A percentile compares a stretch with the other conserved stretches of the same genome.
These are phyloP conservation scores for Conistra vaccinii DNA, from an alignment of 2,888 invertebrate genomes.

Conservation along the genomic window DNA sequence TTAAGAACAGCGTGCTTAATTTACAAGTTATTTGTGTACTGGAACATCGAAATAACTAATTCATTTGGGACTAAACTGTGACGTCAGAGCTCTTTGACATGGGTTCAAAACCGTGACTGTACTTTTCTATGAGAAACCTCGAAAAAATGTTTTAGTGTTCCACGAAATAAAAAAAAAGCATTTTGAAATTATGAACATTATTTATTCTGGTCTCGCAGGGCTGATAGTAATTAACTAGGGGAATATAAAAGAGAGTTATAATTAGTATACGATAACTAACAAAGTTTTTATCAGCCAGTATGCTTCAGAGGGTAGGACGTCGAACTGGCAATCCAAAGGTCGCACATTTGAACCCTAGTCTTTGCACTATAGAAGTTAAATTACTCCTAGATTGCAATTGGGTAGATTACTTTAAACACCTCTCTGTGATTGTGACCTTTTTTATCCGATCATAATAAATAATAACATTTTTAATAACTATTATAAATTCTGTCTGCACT, in stretches of 20 bases:
- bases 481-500: neutral
- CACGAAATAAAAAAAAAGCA: neutral
- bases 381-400: slow-evolving; percentile 15
- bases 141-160: slow-evolving; percentile 10
- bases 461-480: neutral
- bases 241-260: slow-evolving; percentile 27
- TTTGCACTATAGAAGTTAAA: slow-evolving; percentile 34
- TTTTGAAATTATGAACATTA: slow-evolving; percentile 25
- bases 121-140: slow-evolving; percentile 28
- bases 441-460: neutral
- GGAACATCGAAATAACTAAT: slow-evolving; percentile 47
- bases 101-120: slow-evolving; percentile 54
- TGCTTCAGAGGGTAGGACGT: slow-evolving; percentile 6
- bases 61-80: slow-evolving; percentile 53
- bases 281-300: slow-evolving; percentile 44
- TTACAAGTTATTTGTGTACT: slow-evolving; percentile 41
- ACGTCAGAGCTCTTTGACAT: slow-evolving; percentile 56
- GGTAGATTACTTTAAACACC: neutral
- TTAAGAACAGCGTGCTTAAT: slow-evolving; percentile 30
- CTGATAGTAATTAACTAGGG: slow-evolving; percentile 28
- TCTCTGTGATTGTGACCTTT: neutral
- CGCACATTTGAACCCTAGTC: slow-evolving; percentile 22
- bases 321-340: slow-evolving; percentile 1
- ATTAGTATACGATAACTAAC: slow-evolving; percentile 17
- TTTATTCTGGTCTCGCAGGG: slow-evolving; percentile 30